Percentiles rank a stretch among this genome's conserved stretches.
These are phyloP conservation scores for Geodia barretti DNA, from an alignment of 37 sponge, comb jelly and placozoan genomes.

Conservation along the genomic window DNA sequence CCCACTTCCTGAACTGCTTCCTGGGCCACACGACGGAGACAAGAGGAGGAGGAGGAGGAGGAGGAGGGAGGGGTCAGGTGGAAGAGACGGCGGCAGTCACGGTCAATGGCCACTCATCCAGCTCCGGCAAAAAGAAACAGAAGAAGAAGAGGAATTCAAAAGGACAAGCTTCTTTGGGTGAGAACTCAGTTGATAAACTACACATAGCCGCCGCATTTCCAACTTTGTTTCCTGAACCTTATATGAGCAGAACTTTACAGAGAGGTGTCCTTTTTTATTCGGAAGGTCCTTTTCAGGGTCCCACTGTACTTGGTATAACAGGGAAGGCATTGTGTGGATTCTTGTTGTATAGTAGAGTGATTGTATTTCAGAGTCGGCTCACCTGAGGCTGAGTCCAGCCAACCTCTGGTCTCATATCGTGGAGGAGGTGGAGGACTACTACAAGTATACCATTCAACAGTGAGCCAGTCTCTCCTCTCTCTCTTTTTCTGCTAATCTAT, in stretches of 20 bases:
- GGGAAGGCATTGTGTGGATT: too few relatives aligned
- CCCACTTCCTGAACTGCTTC: constrained; percentile 89
- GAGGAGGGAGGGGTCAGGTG: constrained; percentile 4
- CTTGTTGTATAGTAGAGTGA: too few relatives aligned
- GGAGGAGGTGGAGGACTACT: constrained; percentile 58
- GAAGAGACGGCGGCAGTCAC: neutral
- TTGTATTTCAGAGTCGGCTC: constrained; percentile 19
- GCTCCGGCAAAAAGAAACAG: constrained; percentile 33
- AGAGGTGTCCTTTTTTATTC: neutral
- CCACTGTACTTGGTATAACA: too few relatives aligned
- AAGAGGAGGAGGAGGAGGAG: too few relatives aligned
- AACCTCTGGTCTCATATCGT: constrained; percentile 61
- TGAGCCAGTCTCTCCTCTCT: constrained; percentile 31
- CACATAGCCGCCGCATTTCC: neutral
- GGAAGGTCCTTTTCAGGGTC: too few relatives aligned
- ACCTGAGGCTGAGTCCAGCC: constrained; percentile 23
- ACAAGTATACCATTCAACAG: constrained; percentile 61
- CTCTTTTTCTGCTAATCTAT: too few relatives aligned
- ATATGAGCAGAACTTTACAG: too few relatives aligned
- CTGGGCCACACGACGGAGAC: constrained; percentile 35
- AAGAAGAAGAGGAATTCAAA: constrained; percentile 38
- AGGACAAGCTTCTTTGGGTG: neutral
- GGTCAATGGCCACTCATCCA: constrained; percentile 5
- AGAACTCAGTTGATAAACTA: too few relatives aligned
- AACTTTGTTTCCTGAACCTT: neutral